Base-by-base conservation (phyloP, 2,797 vertebrate genomes). In the Dicrostonyx torquatus region DNA sequence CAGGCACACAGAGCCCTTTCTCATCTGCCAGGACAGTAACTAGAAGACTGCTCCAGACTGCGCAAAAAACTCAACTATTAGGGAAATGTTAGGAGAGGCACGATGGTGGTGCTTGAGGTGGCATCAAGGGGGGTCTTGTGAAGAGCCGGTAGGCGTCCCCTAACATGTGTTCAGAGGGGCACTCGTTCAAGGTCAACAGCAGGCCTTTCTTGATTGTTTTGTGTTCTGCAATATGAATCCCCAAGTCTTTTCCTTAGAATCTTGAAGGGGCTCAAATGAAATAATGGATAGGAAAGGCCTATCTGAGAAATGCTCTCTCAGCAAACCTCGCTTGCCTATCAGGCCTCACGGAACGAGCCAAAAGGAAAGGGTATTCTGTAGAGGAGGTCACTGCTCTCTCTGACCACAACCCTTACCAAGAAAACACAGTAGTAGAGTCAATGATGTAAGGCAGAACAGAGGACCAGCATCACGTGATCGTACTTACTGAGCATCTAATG, bases 221-320 rank as follows among this genome's bases (percentile, higher is more conserved):
- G 6, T 68, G 75, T 26, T 53, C 1, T 2, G n/a, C 83, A 93
- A 83, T 34, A 40, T 1, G 72, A 62, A 55, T 75, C 34, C 73
- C 5, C 6, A 2, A 37, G 26, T 15, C 31, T 37, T 29, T 17
- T 45, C 84, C 34, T 80, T 80, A n/a, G 53, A n/a, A 76, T 92
- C 78, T 55, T 82, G n/a, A 93, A 91, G 85, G 87, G 40, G 31
- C 45, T 92, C 17, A 60, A 70, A 37, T 84, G 31, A 87, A 31
- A 13, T 37, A 4, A 75, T 83, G 3, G 18, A 18, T 66, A 92
- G 14, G 55, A 89, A 60, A 45, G 2, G n/a, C 84, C 22, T 82
- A 6, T 68, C n/a, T 2, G 20, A 62, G 50, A 86, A 90, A 62
- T 1, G 66, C 29, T 14, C 3, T 8, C 58, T 85, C 75, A 45